Percentiles rank a stretch among this genome's conserved stretches.
Conservation (phyloP, 2,888 invertebrate genomes). For the Aspidiotus rigidus region DNA sequence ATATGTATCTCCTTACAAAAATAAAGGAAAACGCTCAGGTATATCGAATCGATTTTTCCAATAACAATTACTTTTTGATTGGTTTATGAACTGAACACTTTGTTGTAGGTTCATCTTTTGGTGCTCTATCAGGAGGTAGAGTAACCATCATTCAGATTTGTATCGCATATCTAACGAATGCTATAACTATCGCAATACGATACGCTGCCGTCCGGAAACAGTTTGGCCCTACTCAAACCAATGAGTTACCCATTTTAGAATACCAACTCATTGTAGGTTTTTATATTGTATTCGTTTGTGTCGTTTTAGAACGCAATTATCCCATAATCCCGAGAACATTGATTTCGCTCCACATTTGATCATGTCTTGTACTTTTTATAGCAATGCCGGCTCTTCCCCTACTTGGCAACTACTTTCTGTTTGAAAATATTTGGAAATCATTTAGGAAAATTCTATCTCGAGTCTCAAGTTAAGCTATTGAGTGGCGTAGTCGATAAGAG, state of each 20-base stretch:
- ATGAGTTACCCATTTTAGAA: constrained; percentile 68
- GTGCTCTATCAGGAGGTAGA: constrained; percentile 75
- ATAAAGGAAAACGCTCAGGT: constrained; percentile 73
- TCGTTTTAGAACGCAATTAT: constrained; percentile 19
- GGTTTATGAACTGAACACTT: background rate
- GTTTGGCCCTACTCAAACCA: constrained; percentile 52
- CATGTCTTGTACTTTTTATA: constrained; percentile 43
- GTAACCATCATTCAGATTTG: constrained; percentile 59
- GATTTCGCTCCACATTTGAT: background rate
- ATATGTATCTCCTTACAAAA: constrained; percentile 83
- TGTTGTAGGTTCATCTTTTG: constrained; percentile 58
- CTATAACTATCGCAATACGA: constrained; percentile 64
- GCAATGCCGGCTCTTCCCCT: constrained; percentile 75
- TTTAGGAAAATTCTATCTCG: constrained; percentile 36
- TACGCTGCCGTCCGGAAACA: constrained; percentile 72
- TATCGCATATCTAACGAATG: constrained; percentile 52
- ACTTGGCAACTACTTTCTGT: constrained; percentile 53
- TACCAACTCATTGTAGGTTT: constrained; percentile 68
- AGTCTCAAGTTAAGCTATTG: constrained; percentile 37
- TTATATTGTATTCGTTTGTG: constrained; percentile 8
- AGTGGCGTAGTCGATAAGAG: constrained; percentile 28
- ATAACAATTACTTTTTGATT: background rate
- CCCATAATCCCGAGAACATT: constrained; percentile 15
- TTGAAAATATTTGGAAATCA: constrained; percentile 39
- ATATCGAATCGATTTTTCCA: constrained; percentile 37